Base-by-base conservation (phyloP, 2,797 vertebrate species). In the Poeciliopsis gracilis region DNA sequence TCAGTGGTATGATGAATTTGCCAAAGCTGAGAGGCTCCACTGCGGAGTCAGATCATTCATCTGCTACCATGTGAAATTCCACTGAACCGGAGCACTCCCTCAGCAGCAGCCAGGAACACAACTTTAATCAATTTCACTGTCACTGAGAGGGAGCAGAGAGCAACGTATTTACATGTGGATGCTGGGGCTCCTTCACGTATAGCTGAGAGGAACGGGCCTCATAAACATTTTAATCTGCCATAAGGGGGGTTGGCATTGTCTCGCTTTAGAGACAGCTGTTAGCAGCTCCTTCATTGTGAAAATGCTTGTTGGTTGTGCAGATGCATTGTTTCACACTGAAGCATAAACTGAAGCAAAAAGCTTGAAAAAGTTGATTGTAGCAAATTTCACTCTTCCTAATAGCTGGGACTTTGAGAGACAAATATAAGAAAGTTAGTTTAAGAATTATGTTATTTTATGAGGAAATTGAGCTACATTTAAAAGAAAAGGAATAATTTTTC, bases 81-180 rank as follows among this genome's bases (percentile, higher is more conserved):
- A 63, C 46, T 85, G 75, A 84, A 88, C 72, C 71, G 79, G 45
- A 66, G 53, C 70, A 84, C 82, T 84, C 81, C 71, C 67, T 86
- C 79, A 86, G 81, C 38, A 45, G 73, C 80, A 59, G 70, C 76
- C 76, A 23, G 55, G 61, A 74, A 81, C 77, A 78, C 75, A 88
- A 80, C 87, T 92, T 91, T 93, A 90, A 94, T 93, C 89, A 89
- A 81, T 81, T 92, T 92, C 84, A 91, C 77, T 81, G 85, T 80
- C 53, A 73, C 46, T 53, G 36, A 84, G 82, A 80, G 72, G 45
- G 61, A 82, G 73, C 55, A 25, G 41, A 67, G 55, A 47, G 76
- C 3, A 8, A 43, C 1, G 41, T 30, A 93, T 91, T 90, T 90
- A 80, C 88, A 92, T 91, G 88, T 57, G 57, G 78, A 89, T 72